Evolutionary conservation across 2,797 vertebrate species (phyloP).

Genomic region (Argyrosomus regius): DNA sequence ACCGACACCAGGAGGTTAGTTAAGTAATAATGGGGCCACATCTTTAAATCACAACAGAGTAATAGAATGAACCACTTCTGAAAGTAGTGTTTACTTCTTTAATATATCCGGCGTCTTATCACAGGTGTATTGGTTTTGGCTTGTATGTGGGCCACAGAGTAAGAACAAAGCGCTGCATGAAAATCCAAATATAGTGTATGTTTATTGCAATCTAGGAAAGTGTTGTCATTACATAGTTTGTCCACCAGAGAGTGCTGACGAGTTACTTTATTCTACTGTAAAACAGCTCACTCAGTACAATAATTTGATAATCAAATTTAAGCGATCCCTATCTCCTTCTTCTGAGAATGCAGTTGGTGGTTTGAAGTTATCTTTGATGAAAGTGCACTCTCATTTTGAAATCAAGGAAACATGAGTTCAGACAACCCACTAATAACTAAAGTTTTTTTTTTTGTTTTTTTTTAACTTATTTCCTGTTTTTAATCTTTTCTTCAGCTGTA

Average conservation of each 20-base stretch:
- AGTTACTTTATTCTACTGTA: not conserved
- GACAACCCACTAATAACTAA: not conserved
- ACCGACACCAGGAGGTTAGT: conserved; percentile 96
- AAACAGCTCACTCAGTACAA: not conserved
- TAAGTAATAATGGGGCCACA: not conserved
- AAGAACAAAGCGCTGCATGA: not conserved
- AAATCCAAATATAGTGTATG: not conserved
- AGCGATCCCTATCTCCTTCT: not conserved
- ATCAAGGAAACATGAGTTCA: not conserved
- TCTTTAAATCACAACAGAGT: not conserved
- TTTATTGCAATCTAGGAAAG: not conserved
- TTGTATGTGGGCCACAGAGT: not conserved
- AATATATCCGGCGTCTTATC: too few relatives aligned
- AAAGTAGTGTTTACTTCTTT: too few relatives aligned
- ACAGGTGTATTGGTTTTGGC: not conserved
- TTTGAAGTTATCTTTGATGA: not conserved
- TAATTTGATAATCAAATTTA: not conserved
- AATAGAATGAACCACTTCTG: not conserved
- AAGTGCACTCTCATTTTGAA: not conserved
- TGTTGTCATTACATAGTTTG: conserved; percentile 13
- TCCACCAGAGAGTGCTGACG: conserved; percentile 53
- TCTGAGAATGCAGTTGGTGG: not conserved
- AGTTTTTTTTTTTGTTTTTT: too few relatives aligned
- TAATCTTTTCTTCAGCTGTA: conserved; percentile 86
- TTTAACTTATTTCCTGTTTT: not conserved